Percentiles rank a stretch among this genome's conserved stretches.
These are phyloP conservation scores for Malurus melanocephalus DNA, from an alignment of 2,113 vertebrate species.

Conservation along the genomic window DNA sequence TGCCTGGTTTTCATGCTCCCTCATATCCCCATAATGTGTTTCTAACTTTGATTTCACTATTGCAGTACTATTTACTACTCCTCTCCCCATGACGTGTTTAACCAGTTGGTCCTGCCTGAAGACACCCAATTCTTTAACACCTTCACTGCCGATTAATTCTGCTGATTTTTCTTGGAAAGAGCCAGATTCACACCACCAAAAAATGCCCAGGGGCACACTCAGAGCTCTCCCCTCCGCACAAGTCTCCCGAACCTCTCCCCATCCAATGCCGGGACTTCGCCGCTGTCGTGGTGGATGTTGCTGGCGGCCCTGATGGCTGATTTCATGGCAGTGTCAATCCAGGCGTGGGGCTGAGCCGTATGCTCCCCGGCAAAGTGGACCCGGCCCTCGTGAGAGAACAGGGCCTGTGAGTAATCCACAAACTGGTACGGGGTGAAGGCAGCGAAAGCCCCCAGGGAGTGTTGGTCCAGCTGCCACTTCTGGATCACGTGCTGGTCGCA, in stretches of 20 bases:
- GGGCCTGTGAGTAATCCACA: constrained; percentile 44
- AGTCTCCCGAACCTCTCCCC: rapidly evolving
- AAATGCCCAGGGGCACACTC: rapidly evolving
- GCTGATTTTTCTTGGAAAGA: background rate
- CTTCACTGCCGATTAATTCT: rapidly evolving
- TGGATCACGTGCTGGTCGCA: constrained; percentile 71
- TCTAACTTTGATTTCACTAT: background rate
- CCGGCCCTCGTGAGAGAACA: constrained; percentile 71
- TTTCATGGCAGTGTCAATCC: constrained; percentile 85
- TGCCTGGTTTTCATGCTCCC: background rate
- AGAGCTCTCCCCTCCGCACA: background rate
- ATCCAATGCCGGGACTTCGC: rapidly evolving
- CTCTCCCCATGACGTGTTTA: rapidly evolving
- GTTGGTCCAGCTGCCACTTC: constrained; percentile 78
- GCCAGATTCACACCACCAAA: rapidly evolving
- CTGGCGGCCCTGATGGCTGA: constrained; percentile 75
- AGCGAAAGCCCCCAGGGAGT: constrained; percentile 75
- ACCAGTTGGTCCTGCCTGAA: background rate
- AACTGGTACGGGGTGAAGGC: constrained; percentile 82
- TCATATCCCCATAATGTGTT: background rate
- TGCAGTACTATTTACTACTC: background rate
- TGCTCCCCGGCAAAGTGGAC: constrained; percentile 87
- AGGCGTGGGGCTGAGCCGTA: constrained; percentile 74
- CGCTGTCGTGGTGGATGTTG: constrained; percentile 59
- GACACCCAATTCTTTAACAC: rapidly evolving